Evolutionary conservation across 1,140 invertebrate genomes (phyloP).

Genomic region (Ctenoplectra terminalis): DNA sequence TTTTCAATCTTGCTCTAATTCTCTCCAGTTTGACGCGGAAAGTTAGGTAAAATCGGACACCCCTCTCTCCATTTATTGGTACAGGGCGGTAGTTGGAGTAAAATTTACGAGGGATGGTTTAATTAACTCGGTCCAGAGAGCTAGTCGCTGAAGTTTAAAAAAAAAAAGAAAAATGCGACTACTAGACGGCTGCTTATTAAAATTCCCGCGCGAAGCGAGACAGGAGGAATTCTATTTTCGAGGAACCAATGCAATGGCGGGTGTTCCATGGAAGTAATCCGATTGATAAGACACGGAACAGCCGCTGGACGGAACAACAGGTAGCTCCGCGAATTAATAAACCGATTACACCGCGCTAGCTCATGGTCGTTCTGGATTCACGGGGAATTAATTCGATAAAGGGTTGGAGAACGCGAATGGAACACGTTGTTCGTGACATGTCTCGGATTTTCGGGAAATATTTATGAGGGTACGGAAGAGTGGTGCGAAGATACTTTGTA

Average conservation of each 20-base stretch:
- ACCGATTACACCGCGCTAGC: conserved; percentile 41
- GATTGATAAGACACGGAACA: not conserved
- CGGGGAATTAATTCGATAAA: conserved; percentile 12
- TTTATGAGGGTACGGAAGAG: not conserved
- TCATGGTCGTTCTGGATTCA: conserved; percentile 10
- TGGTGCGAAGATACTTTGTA: no score
- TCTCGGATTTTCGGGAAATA: not conserved
- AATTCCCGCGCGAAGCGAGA: no score
- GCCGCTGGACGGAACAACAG: conserved; percentile 44
- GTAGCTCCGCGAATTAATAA: conserved; percentile 56
- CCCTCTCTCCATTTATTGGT: not conserved
- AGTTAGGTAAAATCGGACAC: no score
- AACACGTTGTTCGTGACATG: no score
- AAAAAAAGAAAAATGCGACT: no score
- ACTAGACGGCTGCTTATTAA: not conserved
- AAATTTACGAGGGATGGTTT: conserved; percentile 9
- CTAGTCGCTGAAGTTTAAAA: not conserved
- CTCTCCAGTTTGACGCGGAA: no score
- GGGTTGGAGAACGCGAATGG: no score
- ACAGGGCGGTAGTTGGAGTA: not conserved
- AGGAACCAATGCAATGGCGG: not conserved
- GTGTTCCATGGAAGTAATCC: not conserved
- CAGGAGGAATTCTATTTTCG: no score
- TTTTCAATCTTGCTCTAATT: no score
- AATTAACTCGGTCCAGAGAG: not conserved